Percentiles rank a stretch among this genome's conserved stretches.
Conservation (phyloP, 2,888 invertebrate genomes). For the Syritta pipiens region DNA sequence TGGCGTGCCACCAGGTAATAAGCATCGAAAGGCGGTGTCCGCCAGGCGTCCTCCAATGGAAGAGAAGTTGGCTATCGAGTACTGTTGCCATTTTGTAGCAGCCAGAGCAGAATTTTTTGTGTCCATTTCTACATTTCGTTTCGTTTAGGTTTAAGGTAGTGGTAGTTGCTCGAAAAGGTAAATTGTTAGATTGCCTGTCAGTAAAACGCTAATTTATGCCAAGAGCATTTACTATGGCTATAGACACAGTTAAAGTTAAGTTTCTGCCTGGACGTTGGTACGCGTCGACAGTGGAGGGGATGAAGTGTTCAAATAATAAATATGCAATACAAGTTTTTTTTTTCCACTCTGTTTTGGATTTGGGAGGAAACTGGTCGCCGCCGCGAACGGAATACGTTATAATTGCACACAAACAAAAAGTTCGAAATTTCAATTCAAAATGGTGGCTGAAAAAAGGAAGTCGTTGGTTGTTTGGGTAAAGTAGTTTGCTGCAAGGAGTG, state of each 20-base stretch:
- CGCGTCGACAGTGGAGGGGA: slow-evolving; percentile 40
- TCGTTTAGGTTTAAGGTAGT: slow-evolving; percentile 62
- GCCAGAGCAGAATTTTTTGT: slow-evolving; percentile 37
- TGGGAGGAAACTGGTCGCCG: slow-evolving; percentile 59
- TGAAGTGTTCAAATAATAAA: slow-evolving; percentile 64
- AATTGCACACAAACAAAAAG: slow-evolving; percentile 65
- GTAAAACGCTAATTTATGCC: slow-evolving; percentile 69
- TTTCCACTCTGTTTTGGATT: slow-evolving; percentile 53
- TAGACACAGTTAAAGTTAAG: not conserved
- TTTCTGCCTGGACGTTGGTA: slow-evolving; percentile 29
- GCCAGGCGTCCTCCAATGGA: slow-evolving; percentile 68
- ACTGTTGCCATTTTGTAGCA: slow-evolving; percentile 67
- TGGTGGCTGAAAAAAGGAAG: slow-evolving; percentile 63
- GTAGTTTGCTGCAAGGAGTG: slow-evolving; percentile 56
- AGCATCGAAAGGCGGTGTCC: slow-evolving; percentile 69
- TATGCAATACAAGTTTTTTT: slow-evolving; percentile 57
- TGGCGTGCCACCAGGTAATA: slow-evolving; percentile 69
- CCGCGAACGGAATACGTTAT: slow-evolving; percentile 62
- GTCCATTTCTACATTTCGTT: slow-evolving; percentile 61
- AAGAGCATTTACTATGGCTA: slow-evolving; percentile 55
- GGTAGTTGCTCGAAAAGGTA: slow-evolving; percentile 64
- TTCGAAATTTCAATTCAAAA: slow-evolving; percentile 63
- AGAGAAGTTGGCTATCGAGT: slow-evolving; percentile 62
- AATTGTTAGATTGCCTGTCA: slow-evolving; percentile 69
- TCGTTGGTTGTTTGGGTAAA: slow-evolving; percentile 51